Evolutionary conservation across 2,113 vertebrate species (phyloP), one percentile per base, ranked within the genome.

Genomic region (Melanocharis versteri): DNA sequence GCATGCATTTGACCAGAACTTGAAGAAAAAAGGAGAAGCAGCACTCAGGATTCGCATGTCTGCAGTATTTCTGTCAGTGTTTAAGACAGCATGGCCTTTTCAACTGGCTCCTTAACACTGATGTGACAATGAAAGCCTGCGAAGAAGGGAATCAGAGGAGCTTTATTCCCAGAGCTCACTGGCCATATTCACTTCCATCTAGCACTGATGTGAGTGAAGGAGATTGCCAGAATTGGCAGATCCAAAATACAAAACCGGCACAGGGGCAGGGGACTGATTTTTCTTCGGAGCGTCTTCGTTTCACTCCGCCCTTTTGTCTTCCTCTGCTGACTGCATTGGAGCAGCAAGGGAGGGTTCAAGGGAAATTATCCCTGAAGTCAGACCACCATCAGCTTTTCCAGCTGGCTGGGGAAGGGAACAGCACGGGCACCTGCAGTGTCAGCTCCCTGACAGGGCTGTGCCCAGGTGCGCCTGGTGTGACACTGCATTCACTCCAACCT

Each of bases 231-330:
- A 79, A 42, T 1, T 85, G 66, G 57, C 51, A 84, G 77, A 71
- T 37, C n/a, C 48, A 40, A 76, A 66, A 30, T 47, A 66, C 2
- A 33, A 93, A 83, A 86, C 27, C 66, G 86, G 60, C 42, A 58
- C 13, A 75, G 72, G 89, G 40, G 65, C 77, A 84, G 73, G 48
- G 44, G 57, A 95, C 66, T 68, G 76, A 85, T 90, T 91, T 92
- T 35, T 60, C 50, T 80, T 91, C 39, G 40, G 61, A 95, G 73
- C 4, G 2, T 65, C 64, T 90, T 79, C 8, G 1, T 54, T 82
- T 85, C 62, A 54, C 54, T 70, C 62, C 0, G 0, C 21, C 45
- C 50, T 87, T 84, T 33, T 87, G 80, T 42, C 79, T 81, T 70
- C 68, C 40, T 90, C 75, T 80, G 68, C 51, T 83, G 83, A 91